phyloP scores from a whole-genome alignment of 2,797 vertebrate genomes.

The Crax fasciolata region DNA sequence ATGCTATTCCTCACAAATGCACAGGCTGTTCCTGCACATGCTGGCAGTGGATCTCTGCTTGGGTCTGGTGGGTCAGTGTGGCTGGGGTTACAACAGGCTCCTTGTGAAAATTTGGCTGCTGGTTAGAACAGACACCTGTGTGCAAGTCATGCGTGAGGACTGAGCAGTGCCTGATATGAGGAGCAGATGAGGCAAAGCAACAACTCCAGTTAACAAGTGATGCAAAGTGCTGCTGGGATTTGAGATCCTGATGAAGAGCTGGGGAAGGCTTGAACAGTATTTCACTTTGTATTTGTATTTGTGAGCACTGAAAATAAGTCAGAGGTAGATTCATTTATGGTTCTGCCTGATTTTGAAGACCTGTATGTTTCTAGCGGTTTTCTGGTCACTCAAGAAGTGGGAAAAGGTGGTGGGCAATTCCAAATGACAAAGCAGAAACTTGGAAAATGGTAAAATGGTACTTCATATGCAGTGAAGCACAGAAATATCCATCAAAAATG shows the following conservation, averaged over 20 bases:
- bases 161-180: rapidly evolving
- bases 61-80: neutral
- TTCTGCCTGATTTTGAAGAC: neutral
- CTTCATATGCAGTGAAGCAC: neutral
- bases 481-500: neutral
- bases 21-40: neutral
- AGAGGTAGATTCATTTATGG: neutral
- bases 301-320: neutral
- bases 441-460: neutral
- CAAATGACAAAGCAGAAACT: neutral
- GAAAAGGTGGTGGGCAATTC: neutral
- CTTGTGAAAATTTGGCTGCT: neutral
- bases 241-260: neutral
- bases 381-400: neutral
- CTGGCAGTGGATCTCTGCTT: neutral
- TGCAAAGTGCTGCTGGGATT: neutral
- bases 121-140: neutral
- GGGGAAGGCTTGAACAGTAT: neutral
- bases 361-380: neutral
- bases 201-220: rapidly evolving
- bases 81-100: neutral
- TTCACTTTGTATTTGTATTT: neutral
- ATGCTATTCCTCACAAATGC: neutral
- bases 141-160: rapidly evolving
- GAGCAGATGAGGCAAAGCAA: neutral